Percentiles rank a stretch among this genome's conserved stretches.
Evolutionary conservation across 2,113 vertebrate species (phyloP).

Genomic region (Nyctereutes procyonoides): DNA sequence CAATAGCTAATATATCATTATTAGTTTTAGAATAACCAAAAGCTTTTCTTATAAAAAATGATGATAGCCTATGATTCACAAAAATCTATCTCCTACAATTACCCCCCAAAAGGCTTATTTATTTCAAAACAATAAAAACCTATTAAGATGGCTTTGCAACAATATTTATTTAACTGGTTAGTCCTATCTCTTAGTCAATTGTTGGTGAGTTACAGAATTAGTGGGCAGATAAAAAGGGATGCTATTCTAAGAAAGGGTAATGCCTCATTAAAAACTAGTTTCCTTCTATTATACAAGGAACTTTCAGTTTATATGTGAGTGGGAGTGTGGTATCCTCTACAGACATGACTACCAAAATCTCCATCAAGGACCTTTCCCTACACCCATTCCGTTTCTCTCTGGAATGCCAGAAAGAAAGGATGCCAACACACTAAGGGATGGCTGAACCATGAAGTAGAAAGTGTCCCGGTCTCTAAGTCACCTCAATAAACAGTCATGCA

Average conservation of each 20-base stretch:
- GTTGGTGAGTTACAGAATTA: background rate
- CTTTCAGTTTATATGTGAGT: background rate
- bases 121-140: slow-evolving; percentile 42
- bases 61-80: slow-evolving; percentile 2
- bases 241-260: background rate
- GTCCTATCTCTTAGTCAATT: background rate
- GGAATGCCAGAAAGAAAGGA: background rate
- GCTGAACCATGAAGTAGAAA: background rate
- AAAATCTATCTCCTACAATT: background rate
- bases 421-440: background rate
- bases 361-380: background rate
- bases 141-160: background rate
- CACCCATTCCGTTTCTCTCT: background rate
- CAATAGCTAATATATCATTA: background rate
- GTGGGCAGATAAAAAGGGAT: background rate
- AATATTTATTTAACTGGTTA: slow-evolving; percentile 40
- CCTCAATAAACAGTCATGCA: background rate
- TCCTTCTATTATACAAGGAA: background rate
- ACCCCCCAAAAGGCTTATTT: background rate
- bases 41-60: background rate
- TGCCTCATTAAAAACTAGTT: background rate
- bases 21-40: background rate
- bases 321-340: background rate
- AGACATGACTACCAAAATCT: background rate
- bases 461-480: background rate